Base-by-base conservation (phyloP, 2,113 vertebrate species). In the Rana temporaria region DNA sequence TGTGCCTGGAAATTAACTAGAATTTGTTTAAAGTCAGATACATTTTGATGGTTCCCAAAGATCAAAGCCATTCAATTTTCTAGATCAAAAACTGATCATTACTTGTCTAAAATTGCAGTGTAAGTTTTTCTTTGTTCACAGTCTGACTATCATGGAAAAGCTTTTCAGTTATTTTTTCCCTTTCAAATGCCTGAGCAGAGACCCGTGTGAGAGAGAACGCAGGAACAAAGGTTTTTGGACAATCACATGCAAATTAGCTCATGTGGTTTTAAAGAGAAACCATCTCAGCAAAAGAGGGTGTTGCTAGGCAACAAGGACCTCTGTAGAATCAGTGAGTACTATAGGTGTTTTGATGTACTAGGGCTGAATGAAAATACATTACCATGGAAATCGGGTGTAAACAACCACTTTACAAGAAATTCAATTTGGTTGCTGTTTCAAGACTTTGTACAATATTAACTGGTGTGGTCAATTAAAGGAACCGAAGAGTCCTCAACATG, bases 221-320 rank as follows among this genome's bases (percentile, higher is more conserved):
- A 81, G 64, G 38, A 81, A 81, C 79, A 65, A 81, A 81, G 69
- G 68, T 55, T 81, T 81, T 60, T 73, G 79, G 79, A 56, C 79
- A 81, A 73, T 81, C 59, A 57, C 69, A 65, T 81, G 79, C 69
- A 73, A 81, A 81, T 81, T 4, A 81, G 69, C n/a, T 81, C 79
- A 32, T 73, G 59, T 71, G 59, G 59, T 64, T 68, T 79, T 56
- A 73, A 73, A 73, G 69, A 34, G 52, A 73, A 65, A 65, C 59
- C 19, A 48, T 62, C 59, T 56, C 69, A 55, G 48, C 8, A 56
- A 70, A 66, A 72, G 20, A 65, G 69, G 38, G 26, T 38, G 79
- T 81, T 81, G 79, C 69, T 81, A 73, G 69, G 79, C 38, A 73
- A 81, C 42, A 65, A 20, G 60, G 16, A 72, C n/a, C 42, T 38